phyloP scores from a whole-genome alignment of 2,888 invertebrate species.

The Lysandra coridon region DNA sequence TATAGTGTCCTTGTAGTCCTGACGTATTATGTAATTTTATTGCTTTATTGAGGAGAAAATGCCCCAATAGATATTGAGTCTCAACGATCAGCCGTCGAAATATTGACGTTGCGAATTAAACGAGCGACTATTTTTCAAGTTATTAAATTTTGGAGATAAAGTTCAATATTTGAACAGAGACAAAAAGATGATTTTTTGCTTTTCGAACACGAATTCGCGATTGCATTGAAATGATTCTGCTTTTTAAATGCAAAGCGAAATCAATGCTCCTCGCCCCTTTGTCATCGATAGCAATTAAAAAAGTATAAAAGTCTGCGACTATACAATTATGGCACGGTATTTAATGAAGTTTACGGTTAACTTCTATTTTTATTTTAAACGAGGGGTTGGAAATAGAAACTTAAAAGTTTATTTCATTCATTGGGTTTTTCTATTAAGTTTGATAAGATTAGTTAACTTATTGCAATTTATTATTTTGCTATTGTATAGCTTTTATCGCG shows the following conservation, averaged over 20 bases:
- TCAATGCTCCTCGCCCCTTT: conserved; percentile 58
- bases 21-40: not conserved
- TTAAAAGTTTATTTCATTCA: not conserved
- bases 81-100: not conserved
- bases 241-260: conserved; percentile 54
- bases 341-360: conserved; percentile 20
- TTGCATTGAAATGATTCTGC: conserved; percentile 47
- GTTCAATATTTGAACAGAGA: conserved; percentile 41
- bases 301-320: conserved; percentile 36
- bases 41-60: not conserved
- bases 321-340: conserved; percentile 23
- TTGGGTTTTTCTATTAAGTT: not conserved
- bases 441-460: not conserved
- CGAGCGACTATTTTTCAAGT: conserved; percentile 16
- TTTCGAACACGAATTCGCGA: conserved; percentile 42
- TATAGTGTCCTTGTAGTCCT: not conserved
- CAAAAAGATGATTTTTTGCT: conserved; percentile 41
- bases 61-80: not conserved
- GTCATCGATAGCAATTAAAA: conserved; percentile 64
- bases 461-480: not conserved
- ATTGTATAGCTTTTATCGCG: too few relatives aligned
- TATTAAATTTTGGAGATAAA: conserved; percentile 28
- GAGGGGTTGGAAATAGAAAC: not conserved
- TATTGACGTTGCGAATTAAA: not conserved
- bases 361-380: conserved; percentile 13